Base-by-base conservation (phyloP, 1,140 invertebrate species). In the Aphidius gifuensis region DNA sequence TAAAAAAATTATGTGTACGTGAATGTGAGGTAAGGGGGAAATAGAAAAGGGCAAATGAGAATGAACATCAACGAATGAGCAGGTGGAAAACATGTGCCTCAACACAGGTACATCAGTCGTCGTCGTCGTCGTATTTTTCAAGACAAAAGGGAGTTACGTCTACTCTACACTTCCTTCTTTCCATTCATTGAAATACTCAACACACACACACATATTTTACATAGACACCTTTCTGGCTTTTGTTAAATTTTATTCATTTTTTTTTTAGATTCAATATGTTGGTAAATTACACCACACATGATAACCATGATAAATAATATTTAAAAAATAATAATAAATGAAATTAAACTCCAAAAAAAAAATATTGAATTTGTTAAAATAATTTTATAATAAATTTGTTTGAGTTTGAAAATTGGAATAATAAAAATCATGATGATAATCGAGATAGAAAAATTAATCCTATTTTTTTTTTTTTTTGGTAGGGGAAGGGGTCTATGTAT, bases 61-160 rank as follows among this genome's bases (percentile, higher is more conserved):
- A 43, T 60, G 54, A 62, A 44, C 59, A 60, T 63, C 68, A 53
- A 64, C 62, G 64, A 32, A 32, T 32, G 23, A 32, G 62, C 60
- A 57, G 60, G 60, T 62, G 60, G 45, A 62, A 61, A 59, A 43
- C 40, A 39, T 50, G 38, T 44, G 39, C 40, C 47, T 61, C 32
- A 53, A 42, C 51, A 16, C 70, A 71, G 60, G 46, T 43, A 49
- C 45, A 56, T 32, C 23, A 47, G 9, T 23, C 3, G 16, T 16
- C 16, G 16, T 16, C 16, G 16, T 16, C 16, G 16, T 7, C 45
- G 23, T 47, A 44, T 42, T 48, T 42, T 55, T 23, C 53, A 32
- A 61, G 51, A 56, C 51, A 56, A 61, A 60, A 60, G 48, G n/a
- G 11, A 51, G 58, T 60, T 60, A 50, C 58, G 58, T 53, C 58